Base-by-base conservation (phyloP, 1,140 invertebrate genomes). In the Neodiprion lecontei region DNA sequence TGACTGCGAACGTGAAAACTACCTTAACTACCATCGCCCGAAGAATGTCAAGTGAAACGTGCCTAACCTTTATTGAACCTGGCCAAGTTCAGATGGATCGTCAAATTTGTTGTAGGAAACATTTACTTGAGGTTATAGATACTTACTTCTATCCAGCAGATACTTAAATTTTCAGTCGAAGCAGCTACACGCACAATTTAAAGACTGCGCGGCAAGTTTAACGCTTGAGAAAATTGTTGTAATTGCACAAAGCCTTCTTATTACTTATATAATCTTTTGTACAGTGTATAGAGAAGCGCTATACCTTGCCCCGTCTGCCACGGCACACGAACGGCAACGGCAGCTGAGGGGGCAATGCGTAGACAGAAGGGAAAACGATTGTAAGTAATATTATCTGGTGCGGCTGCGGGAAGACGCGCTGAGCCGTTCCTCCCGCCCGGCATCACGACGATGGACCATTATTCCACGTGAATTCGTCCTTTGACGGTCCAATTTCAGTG, bases 381-480 rank as follows among this genome's bases (percentile, higher is more conserved):
- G 4, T 61, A 61, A 61, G 53, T 61, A 61, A 61, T 61, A 61
- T 61, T 61, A 61, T 61, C 28, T 40, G 28, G 28, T 40, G 53
- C 53, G 53, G 11, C 53, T 61, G n/a, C 9, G 9, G 53, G 9
- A 61, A 61, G 53, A 61, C n/a, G 53, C 11, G 53, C 11, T 12
- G 11, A 12, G 11, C 53, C 11, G 17, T 21, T 21, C 17, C 17
- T 21, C 17, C 17, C 17, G 53, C 53, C 11, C n/a, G 11, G n/a
- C 53, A 17, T 61, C 5, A 61, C 53, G 53, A 61, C 53, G 53
- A 61, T 61, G 53, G 53, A 61, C 53, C 53, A 61, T 61, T 61
- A 61, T 61, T 61, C 53, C 53, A 61, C 53, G 53, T 61, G 53
- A 61, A 61, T 61, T 61, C 53, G 53, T 61, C 53, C 53, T 61